phyloP scores from a whole-genome alignment of 1,140 invertebrate species.

The Sitophilus oryzae region DNA sequence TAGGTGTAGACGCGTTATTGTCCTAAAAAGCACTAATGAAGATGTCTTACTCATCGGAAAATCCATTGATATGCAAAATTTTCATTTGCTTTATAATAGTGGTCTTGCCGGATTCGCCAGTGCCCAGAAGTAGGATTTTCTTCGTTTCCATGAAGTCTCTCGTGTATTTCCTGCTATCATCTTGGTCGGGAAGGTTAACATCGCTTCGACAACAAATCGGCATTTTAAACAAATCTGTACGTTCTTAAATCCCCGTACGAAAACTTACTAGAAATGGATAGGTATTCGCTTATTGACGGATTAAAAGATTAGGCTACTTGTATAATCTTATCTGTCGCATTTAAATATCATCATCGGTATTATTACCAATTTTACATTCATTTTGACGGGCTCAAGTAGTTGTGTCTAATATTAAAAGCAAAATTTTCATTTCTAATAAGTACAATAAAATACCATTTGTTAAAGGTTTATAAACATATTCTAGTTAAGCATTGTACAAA shows the following conservation, averaged over 20 bases:
- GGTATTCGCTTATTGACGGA: neutral
- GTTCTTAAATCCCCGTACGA: neutral
- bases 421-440: too few relatives aligned
- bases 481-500: too few relatives aligned
- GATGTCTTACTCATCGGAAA: constrained; percentile 48
- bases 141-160: constrained; percentile 27
- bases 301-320: neutral
- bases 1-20: too few relatives aligned
- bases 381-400: too few relatives aligned
- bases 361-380: too few relatives aligned
- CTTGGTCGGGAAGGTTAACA: neutral
- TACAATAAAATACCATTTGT: too few relatives aligned
- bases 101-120: constrained; percentile 67
- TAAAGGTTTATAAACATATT: too few relatives aligned
- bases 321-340: neutral
- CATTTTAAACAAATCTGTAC: constrained; percentile 14
- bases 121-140: constrained; percentile 61
- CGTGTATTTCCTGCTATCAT: constrained; percentile 23
- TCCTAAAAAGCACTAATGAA: neutral
- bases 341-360: too few relatives aligned
- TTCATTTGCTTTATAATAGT: constrained; percentile 82
- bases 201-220: constrained; percentile 15
- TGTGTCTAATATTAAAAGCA: too few relatives aligned
- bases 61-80: constrained; percentile 68
- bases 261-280: too few relatives aligned